phyloP scores from a whole-genome alignment of 2,113 vertebrate genomes.

The Pseudopodoces humilis region DNA sequence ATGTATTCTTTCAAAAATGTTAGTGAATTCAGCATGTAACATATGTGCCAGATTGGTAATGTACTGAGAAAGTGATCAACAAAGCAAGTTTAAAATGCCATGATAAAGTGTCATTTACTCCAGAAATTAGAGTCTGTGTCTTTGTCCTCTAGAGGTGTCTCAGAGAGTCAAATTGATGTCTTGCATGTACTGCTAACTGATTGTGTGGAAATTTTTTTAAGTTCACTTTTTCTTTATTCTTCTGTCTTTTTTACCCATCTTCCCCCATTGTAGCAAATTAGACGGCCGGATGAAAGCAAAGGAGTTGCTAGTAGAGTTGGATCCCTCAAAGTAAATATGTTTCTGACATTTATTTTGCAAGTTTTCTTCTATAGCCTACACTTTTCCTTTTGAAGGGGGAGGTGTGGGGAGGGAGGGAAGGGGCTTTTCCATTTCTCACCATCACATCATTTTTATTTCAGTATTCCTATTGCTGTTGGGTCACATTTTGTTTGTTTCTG shows the following conservation, averaged over 20 bases:
- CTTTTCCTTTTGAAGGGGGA: constrained; percentile 76
- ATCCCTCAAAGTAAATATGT: constrained; percentile 91
- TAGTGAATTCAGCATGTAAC: constrained; percentile 47
- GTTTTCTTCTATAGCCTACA: constrained; percentile 81
- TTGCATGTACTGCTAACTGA: constrained; percentile 83
- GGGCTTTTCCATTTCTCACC: constrained; percentile 80
- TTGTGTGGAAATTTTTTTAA: constrained; percentile 82
- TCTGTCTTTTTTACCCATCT: constrained; percentile 84
- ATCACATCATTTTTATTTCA: constrained; percentile 79
- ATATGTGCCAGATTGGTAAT: constrained; percentile 19
- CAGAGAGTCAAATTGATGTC: constrained; percentile 76
- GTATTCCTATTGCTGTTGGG: constrained; percentile 78
- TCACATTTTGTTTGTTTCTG: constrained; percentile 80
- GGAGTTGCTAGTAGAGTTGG: constrained; percentile 89
- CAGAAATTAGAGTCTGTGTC: constrained; percentile 70
- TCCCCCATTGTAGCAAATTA: constrained; percentile 87
- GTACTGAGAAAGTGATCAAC: background rate
- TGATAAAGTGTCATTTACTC: constrained; percentile 52
- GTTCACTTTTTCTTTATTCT: constrained; percentile 86
- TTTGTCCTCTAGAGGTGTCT: constrained; percentile 74
- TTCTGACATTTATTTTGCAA: constrained; percentile 84
- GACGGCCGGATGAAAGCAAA: constrained; percentile 88
- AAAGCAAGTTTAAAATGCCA: constrained; percentile 41
- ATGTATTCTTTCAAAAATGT: constrained; percentile 7
- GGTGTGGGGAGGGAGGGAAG: constrained; percentile 72